Evolutionary conservation across 2,797 vertebrate species (phyloP), one percentile per base, ranked within the genome.

Genomic region (Caiman crocodilus): DNA sequence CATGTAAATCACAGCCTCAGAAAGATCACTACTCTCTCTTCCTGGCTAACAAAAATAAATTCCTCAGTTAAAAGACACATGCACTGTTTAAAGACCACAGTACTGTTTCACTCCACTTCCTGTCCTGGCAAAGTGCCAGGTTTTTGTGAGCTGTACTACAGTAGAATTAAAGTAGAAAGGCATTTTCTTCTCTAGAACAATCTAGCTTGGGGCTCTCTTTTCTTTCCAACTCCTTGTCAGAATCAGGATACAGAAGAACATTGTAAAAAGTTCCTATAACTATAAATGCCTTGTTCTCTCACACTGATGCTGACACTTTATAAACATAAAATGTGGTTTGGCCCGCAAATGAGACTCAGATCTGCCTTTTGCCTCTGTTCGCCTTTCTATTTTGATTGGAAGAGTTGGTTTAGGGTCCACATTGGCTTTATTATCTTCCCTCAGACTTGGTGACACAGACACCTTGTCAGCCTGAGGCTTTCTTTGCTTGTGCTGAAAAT

Each of bases 381-480:
- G 61, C 9, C 28, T 0, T 57, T 0, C 35, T 84, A 79, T 85
- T 81, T 84, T 78, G 23, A 88, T 80, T 28, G 75, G 35, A 84
- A 84, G 57, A 76, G 60, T 77, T 76, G 21, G 35, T 63, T 56
- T 17, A 67, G 5, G 5, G 14, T 58, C 32, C n/a, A n/a, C 20
- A 30, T 26, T 82, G 28, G 12, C 14, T 60, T 26, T 28, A 61
- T 56, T 71, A 78, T 90, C 23, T 76, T 57, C 71, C 59, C 67
- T 92, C 67, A 76, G 67, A 91, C 77, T 32, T 75, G 79, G 76
- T 25, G 60, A 89, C n/a, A 80, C 79, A 89, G 61, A 82, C 94
- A 85, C 71, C 26, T 60, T 50, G 90, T 11, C 63, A 80, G 56
- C 18, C 35, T 69, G 76, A 71, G 13, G 7, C 5, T 56, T 80